Percentiles rank a stretch among this genome's conserved stretches.
These are phyloP conservation scores for Pelochelys cantorii DNA, from an alignment of 2,797 vertebrate genomes.

Conservation along the genomic window DNA sequence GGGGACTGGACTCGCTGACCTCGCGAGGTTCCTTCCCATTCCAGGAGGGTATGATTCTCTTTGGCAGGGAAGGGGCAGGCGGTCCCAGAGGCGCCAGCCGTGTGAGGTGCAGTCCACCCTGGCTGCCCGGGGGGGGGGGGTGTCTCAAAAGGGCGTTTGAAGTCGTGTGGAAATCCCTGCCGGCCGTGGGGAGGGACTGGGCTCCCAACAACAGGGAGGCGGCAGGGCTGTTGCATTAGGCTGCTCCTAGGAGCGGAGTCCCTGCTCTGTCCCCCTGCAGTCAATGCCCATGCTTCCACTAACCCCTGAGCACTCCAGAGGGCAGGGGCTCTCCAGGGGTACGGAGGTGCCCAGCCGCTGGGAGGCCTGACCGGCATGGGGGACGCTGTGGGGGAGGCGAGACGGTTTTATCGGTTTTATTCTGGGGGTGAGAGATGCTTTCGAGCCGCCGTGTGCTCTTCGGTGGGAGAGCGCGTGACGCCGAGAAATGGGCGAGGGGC, in stretches of 20 bases:
- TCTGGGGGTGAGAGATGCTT: no score
- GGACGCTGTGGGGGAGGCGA: rapidly evolving
- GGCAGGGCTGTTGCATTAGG: not conserved
- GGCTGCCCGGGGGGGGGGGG: no score
- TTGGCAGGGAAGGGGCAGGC: no score
- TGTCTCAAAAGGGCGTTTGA: not conserved
- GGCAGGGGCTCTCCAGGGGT: not conserved
- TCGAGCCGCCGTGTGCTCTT: no score
- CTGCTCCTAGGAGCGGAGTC: no score
- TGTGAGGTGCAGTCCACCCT: not conserved
- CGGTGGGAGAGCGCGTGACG: no score
- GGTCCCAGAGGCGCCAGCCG: not conserved
- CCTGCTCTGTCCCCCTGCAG: not conserved
- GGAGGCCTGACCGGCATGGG: not conserved
- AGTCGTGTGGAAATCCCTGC: not conserved
- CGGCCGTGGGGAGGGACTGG: not conserved
- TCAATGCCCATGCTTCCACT: not conserved
- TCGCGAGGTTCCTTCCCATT: no score
- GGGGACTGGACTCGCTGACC: no score
- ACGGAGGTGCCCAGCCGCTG: rapidly evolving
- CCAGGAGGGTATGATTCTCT: no score
- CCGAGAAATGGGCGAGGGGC: no score
- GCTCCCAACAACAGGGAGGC: no score
- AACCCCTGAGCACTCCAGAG: not conserved
- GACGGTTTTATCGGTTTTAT: rapidly evolving